Conservation (phyloP, 1,140 invertebrate genomes). For the Diploscapter pachys region DNA sequence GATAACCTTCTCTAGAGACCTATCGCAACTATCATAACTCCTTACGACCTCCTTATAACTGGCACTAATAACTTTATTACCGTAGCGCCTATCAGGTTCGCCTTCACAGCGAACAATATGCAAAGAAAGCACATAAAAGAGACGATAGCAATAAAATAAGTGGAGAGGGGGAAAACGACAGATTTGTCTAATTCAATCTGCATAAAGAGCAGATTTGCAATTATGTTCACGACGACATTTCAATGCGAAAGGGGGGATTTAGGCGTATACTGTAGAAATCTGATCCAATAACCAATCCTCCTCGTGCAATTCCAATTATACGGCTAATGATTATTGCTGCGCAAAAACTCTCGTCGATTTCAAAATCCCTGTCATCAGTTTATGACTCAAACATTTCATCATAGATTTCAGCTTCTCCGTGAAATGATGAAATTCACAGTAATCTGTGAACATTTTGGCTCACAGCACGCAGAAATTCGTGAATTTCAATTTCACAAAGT, state of each 20-base stretch:
- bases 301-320: not conserved
- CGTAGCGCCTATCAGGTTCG: not conserved
- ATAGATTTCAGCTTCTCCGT: no score
- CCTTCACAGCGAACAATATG: not conserved
- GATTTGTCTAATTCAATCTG: constrained; percentile 21
- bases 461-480: no score
- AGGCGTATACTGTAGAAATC: not conserved
- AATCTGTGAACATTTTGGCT: no score
- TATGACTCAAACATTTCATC: no score
- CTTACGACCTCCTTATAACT: not conserved
- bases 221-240: not conserved
- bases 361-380: no score
- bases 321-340: not conserved
- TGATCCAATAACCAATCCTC: not conserved
- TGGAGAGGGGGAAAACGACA: not conserved
- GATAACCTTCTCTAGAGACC: not conserved
- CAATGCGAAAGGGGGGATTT: not conserved
- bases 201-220: constrained; percentile 11
- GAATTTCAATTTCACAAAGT: no score
- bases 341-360: no score
- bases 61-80: not conserved
- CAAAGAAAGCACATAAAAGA: constrained; percentile 1
- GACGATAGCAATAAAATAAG: not conserved
- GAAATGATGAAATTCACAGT: no score
- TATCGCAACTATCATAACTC: not conserved